Evolutionary conservation across 1,140 invertebrate genomes (phyloP).

Genomic region (Tetraneura akinire): DNA sequence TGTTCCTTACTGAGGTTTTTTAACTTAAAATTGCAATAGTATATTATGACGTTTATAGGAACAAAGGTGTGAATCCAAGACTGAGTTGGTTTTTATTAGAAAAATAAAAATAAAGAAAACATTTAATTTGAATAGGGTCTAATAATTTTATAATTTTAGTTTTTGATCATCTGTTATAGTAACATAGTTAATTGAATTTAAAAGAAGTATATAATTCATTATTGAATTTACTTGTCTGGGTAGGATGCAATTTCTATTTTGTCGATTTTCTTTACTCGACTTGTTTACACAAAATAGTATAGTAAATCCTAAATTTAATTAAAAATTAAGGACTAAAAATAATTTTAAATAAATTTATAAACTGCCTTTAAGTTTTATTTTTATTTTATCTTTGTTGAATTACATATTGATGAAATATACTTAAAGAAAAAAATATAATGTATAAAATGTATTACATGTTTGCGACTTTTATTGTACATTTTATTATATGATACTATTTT

Average conservation of each 20-base stretch:
- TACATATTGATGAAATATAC: not conserved
- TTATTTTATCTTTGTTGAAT: not conserved
- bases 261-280: constrained; percentile 37
- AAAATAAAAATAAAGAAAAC: constrained; percentile 18
- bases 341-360: not conserved
- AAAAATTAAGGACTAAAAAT: not conserved
- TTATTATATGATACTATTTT: constrained; percentile 35
- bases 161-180: constrained; percentile 37
- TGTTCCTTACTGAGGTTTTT: constrained; percentile 33
- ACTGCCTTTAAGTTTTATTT: not conserved
- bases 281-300: constrained; percentile 31
- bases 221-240: constrained; percentile 46
- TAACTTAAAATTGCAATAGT: constrained; percentile 40
- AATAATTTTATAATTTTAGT: constrained; percentile 44
- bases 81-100: constrained; percentile 47
- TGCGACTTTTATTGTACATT: constrained; percentile 35
- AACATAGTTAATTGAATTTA: constrained; percentile 41
- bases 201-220: constrained; percentile 38
- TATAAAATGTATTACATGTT: constrained; percentile 21
- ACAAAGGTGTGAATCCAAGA: constrained; percentile 47
- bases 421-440: constrained; percentile 1
- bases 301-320: constrained; percentile 13
- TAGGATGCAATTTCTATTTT: constrained; percentile 39
- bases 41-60: constrained; percentile 39
- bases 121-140: constrained; percentile 36